Evolutionary conservation across 2,888 invertebrate species (phyloP).

Genomic region (Dendrolimus houi): DNA sequence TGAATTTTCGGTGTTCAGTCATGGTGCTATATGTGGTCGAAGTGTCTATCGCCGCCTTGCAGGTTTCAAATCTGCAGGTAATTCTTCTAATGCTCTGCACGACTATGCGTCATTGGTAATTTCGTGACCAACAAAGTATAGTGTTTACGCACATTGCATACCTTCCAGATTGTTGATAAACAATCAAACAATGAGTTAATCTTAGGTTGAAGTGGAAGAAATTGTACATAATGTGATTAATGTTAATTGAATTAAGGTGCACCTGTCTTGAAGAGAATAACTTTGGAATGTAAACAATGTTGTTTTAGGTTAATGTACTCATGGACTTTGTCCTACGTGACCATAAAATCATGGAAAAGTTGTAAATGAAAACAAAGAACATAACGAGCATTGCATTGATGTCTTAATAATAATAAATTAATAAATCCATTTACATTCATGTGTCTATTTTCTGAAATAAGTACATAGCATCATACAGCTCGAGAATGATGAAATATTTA

Average conservation of each 20-base stretch:
- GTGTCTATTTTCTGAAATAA: too few species aligned
- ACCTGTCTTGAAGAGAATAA: background rate
- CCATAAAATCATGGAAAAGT: background rate
- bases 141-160: constrained; percentile 9
- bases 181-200: too few species aligned
- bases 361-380: background rate
- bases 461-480: too few species aligned
- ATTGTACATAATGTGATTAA: constrained; percentile 3
- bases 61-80: too few species aligned
- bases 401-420: too few species aligned
- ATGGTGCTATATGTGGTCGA: background rate
- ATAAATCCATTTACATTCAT: too few species aligned
- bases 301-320: background rate
- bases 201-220: too few species aligned
- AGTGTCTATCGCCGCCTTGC: too few species aligned
- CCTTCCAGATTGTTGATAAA: too few species aligned
- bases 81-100: too few species aligned
- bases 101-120: constrained; percentile 26
- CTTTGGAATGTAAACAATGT: background rate
- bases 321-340: background rate
- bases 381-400: background rate
- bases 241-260: background rate
- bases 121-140: constrained; percentile 30
- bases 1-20: background rate
- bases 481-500: too few species aligned